Evolutionary conservation across 2,888 invertebrate species (phyloP).

Genomic region (Boloria euphrosyne): DNA sequence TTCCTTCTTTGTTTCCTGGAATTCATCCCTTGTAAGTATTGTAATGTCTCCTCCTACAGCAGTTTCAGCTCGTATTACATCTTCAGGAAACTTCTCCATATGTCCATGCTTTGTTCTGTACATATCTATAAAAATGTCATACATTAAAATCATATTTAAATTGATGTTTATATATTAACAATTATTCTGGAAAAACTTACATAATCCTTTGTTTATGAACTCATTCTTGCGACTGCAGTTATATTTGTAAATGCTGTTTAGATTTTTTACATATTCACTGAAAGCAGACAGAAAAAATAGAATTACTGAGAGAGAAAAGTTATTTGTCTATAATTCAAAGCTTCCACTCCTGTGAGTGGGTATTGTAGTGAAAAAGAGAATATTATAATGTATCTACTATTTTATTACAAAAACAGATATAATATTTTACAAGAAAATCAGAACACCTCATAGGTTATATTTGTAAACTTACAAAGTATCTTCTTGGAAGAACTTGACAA

Average conservation of each 20-base stretch:
- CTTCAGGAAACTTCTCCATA: slow-evolving; percentile 91
- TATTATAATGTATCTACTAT: background rate
- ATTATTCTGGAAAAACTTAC: slow-evolving; percentile 77
- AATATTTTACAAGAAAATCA: background rate
- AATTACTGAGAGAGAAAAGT: background rate
- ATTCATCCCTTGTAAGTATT: slow-evolving; percentile 84
- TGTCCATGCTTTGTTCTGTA: slow-evolving; percentile 83
- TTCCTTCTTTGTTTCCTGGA: slow-evolving; percentile 71
- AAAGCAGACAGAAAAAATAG: slow-evolving; percentile 56
- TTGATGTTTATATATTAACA: background rate
- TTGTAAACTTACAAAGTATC: slow-evolving; percentile 87
- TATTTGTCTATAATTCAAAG: slow-evolving; percentile 1
- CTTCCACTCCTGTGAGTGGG: background rate
- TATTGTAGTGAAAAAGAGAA: background rate
- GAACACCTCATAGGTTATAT: slow-evolving; percentile 34
- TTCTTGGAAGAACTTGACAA: slow-evolving; percentile 93
- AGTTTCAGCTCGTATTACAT: slow-evolving; percentile 88
- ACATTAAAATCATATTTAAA: background rate
- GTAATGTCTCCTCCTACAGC: slow-evolving; percentile 87
- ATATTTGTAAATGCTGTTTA: slow-evolving; percentile 88
- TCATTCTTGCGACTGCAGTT: slow-evolving; percentile 90
- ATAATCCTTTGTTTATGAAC: slow-evolving; percentile 90
- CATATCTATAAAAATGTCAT: slow-evolving; percentile 74
- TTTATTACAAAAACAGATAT: slow-evolving; percentile 5
- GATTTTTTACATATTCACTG: slow-evolving; percentile 90